Evolutionary conservation across 2,797 vertebrate species (phyloP), one percentile per base, ranked within the genome.

Genomic region (Leptatherina wallacei): DNA sequence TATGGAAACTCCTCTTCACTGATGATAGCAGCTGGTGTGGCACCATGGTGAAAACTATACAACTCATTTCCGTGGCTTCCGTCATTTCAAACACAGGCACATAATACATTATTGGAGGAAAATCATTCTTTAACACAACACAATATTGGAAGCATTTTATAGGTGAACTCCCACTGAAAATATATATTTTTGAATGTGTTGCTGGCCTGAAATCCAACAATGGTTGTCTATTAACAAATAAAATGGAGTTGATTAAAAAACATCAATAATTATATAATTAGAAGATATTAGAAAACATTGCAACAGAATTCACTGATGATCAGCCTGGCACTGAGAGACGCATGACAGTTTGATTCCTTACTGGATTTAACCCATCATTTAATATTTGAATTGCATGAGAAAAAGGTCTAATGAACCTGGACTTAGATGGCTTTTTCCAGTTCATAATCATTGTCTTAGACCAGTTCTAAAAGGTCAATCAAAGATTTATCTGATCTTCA

Each of bases 1-100:
- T 78, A 78, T 83, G 84, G 84, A 88, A 89, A 91, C 55, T 44
- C 61, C 7, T 66, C 30, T 38, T 44, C 30, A 7, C 2, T 65
- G 65, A 73, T 63, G 81, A 85, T 82, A 75, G 81, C 75, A 71
- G 78, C 71, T 12, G 51, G 44, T 51, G 75, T 40, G 61, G 78
- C 73, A 61, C 29, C 49, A 52, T 71, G 72, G 20, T 5, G 6
- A 18, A 58, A 16, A 13, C 27, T 66, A 13, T 32, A 27, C 60
- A 30, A 40, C 22, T n/a, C 6, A 16, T 36, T 62, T 54, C 65
- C 6, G n/a, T 29, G 7, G 44, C 24, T 68, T 67, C 55, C 6
- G 16, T 61, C 29, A 24, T 56, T 75, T 14, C 52, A 57, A 62
- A 35, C 10, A 56, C 22, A n/a, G 44, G 47, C 47, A 51, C 47